These are phyloP conservation scores for Akabosia matsudoensis DNA, from an alignment of 1,140 invertebrate genomes.

Conservation along the genomic window DNA sequence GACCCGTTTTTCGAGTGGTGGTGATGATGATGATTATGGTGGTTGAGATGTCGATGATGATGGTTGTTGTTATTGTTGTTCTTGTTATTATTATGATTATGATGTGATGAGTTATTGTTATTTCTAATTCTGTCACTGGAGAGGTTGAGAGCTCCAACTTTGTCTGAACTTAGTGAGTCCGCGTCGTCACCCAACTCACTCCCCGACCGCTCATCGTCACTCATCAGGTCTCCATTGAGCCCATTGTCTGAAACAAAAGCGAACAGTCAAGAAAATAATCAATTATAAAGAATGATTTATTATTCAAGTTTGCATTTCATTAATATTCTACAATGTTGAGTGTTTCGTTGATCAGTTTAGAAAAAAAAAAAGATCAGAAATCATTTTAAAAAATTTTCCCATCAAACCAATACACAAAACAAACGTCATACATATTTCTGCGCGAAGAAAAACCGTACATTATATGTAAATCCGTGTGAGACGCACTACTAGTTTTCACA, in stretches of 20 bases:
- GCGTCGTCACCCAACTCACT: slow-evolving; percentile 56
- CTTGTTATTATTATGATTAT: slow-evolving; percentile 29
- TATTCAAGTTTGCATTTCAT: background rate
- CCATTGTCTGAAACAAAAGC: slow-evolving; percentile 53
- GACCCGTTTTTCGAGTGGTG: slow-evolving; percentile 59
- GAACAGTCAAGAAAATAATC: slow-evolving; percentile 4
- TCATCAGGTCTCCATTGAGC: slow-evolving; percentile 57
- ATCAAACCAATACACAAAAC: background rate
- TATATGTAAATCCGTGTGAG: too few relatives aligned
- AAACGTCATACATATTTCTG: background rate
- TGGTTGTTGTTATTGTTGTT: slow-evolving; percentile 23
- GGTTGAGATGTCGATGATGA: slow-evolving; percentile 52
- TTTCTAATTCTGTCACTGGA: slow-evolving; percentile 36
- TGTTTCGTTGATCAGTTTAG: background rate
- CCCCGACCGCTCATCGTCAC: slow-evolving; percentile 56
- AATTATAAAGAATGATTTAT: slow-evolving; percentile 11
- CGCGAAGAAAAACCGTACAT: too few relatives aligned
- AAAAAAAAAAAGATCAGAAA: background rate
- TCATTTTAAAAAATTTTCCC: background rate
- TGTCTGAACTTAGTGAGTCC: slow-evolving; percentile 57
- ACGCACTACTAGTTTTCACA: background rate
- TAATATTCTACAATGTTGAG: background rate
- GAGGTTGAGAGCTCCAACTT: slow-evolving; percentile 57
- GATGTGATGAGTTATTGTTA: slow-evolving; percentile 6
- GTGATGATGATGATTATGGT: slow-evolving; percentile 53